Percentiles rank a stretch among this genome's conserved stretches.
Conservation (phyloP, 2,113 vertebrate species). For the Forbesichthys papilliferus region DNA sequence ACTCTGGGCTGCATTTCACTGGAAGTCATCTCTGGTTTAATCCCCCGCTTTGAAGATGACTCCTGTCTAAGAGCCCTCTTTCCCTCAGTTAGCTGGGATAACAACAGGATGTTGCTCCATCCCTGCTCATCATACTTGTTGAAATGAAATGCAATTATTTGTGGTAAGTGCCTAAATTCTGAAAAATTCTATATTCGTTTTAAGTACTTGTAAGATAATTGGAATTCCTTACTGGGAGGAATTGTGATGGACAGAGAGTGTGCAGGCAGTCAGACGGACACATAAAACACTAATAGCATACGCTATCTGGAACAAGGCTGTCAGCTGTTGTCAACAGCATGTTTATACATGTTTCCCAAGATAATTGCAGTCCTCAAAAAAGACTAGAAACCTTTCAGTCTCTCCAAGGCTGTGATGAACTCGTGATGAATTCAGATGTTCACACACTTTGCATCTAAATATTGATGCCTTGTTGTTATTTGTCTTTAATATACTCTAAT, state of each 20-base stretch:
- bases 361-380: conserved; percentile 16
- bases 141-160: no score
- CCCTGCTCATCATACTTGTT: no score
- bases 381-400: conserved; percentile 28
- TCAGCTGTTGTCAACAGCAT: conserved; percentile 50
- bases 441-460: conserved; percentile 33
- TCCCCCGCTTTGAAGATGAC: no score
- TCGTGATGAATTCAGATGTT: conserved; percentile 23
- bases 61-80: no score
- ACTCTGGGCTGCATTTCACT: neutral
- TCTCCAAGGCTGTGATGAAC: conserved; percentile 32
- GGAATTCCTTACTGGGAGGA: neutral
- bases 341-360: conserved; percentile 53
- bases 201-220: no score
- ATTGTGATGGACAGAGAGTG: neutral
- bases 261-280: neutral
- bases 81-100: no score
- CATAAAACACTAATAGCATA: neutral
- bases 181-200: no score
- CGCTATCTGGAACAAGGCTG: conserved; percentile 27
- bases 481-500: no score
- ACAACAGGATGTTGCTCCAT: no score
- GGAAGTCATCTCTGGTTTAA: no score
- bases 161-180: no score
- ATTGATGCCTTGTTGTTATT: conserved; percentile 34